Conservation (phyloP, 2,797 vertebrate genomes). For the Crocodylus rhombifer region DNA sequence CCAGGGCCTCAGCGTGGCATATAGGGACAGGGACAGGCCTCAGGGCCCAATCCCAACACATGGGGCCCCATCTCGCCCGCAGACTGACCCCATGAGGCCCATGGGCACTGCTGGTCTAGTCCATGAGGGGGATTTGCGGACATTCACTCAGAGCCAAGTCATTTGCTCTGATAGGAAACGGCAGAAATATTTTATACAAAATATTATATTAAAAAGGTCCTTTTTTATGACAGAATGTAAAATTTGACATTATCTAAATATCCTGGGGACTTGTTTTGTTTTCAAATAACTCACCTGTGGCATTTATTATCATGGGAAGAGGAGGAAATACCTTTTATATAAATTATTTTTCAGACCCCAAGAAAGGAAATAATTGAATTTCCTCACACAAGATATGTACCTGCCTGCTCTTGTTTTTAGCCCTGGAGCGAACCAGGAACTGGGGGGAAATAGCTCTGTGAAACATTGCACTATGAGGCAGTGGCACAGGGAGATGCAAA, state of each 20-base stretch:
- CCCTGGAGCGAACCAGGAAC: not conserved
- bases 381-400: not conserved
- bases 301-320: not conserved
- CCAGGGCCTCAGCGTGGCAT: no score
- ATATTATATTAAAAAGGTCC: not conserved
- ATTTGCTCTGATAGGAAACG: not conserved
- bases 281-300: not conserved
- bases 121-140: not conserved
- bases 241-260: not conserved
- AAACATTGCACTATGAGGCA: not conserved
- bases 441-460: not conserved
- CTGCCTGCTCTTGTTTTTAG: not conserved
- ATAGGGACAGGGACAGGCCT: no score
- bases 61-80: fast-evolving
- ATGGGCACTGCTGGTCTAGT: no score
- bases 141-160: not conserved
- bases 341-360: not conserved
- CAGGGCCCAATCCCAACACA: not conserved
- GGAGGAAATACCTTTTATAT: not conserved
- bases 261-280: not conserved
- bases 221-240: not conserved
- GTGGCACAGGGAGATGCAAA: not conserved
- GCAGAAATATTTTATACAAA: not conserved
- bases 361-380: not conserved
- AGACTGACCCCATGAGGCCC: not conserved